Conservation (phyloP, 1,140 invertebrate species). For the Cydia strobilella region DNA sequence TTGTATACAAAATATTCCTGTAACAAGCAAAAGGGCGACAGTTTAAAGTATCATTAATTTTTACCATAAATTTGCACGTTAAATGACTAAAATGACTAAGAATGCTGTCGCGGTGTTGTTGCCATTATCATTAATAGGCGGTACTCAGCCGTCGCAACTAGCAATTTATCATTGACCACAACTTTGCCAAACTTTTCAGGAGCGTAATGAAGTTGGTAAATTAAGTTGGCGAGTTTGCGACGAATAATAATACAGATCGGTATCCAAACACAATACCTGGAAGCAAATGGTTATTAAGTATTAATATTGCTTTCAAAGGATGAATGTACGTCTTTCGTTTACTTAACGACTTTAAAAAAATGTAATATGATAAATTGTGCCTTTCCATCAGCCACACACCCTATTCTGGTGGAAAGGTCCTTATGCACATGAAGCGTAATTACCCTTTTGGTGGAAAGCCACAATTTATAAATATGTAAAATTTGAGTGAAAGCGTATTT, state of each 20-base stretch:
- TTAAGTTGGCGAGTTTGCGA: constrained; percentile 32
- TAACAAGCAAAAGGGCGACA: not conserved
- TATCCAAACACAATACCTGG: no score
- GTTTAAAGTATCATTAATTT: not conserved
- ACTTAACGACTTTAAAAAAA: no score
- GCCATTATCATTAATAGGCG: constrained; percentile 35
- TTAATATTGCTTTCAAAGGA: not conserved
- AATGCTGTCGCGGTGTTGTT: constrained; percentile 17
- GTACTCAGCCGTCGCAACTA: constrained; percentile 24
- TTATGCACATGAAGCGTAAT: no score
- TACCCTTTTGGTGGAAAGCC: no score
- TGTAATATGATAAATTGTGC: no score
- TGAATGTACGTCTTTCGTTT: no score
- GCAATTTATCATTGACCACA: constrained; percentile 47
- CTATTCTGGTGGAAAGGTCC: no score
- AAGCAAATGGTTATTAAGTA: not conserved
- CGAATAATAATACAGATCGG: not conserved
- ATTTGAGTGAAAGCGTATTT: no score
- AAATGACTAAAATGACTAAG: not conserved
- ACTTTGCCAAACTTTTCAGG: constrained; percentile 38
- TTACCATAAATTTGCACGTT: not conserved
- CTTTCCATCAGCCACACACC: no score
- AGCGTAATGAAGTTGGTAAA: constrained; percentile 42
- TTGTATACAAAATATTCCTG: not conserved
- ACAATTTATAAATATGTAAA: no score